Evolutionary conservation across 2,797 vertebrate species (phyloP).

Genomic region (Petrocephalus schoutedeni): DNA sequence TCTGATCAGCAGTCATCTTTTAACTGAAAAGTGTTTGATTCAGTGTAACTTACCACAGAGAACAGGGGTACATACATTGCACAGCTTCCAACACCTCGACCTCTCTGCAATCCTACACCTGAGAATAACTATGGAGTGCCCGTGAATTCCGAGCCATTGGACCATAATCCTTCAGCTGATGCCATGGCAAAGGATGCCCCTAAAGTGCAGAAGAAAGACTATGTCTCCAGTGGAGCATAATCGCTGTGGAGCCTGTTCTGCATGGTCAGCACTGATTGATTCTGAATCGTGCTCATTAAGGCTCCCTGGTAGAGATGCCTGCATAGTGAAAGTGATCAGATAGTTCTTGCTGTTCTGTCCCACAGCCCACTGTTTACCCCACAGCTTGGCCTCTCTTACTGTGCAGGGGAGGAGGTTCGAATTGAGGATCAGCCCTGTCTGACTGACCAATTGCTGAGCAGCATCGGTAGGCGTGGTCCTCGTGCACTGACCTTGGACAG

Average conservation of each 20-base stretch:
- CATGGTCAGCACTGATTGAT: neutral
- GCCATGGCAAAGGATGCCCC: neutral
- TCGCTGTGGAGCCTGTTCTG: no score
- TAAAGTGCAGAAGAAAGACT: neutral
- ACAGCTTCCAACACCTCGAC: no score
- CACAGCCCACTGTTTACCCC: neutral
- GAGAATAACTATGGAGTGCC: no score
- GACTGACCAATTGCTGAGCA: conserved; percentile 40
- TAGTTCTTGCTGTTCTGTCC: neutral
- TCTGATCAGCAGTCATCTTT: no score
- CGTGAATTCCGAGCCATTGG: neutral
- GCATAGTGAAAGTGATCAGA: neutral
- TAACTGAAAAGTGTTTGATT: no score
- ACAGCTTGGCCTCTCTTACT: conserved; percentile 8
- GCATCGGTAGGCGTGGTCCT: conserved; percentile 39
- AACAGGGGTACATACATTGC: no score
- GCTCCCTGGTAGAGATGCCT: neutral
- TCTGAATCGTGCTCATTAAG: neutral
- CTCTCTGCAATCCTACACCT: no score
- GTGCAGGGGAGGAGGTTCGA: conserved; percentile 49
- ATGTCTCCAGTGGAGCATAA: neutral
- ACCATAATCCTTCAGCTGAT: neutral
- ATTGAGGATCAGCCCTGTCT: conserved; percentile 42
- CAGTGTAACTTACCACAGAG: no score
- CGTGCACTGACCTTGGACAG: conserved; percentile 43